Base-by-base conservation (phyloP, 2,888 invertebrate species). In the Philhelius pedissequus region DNA sequence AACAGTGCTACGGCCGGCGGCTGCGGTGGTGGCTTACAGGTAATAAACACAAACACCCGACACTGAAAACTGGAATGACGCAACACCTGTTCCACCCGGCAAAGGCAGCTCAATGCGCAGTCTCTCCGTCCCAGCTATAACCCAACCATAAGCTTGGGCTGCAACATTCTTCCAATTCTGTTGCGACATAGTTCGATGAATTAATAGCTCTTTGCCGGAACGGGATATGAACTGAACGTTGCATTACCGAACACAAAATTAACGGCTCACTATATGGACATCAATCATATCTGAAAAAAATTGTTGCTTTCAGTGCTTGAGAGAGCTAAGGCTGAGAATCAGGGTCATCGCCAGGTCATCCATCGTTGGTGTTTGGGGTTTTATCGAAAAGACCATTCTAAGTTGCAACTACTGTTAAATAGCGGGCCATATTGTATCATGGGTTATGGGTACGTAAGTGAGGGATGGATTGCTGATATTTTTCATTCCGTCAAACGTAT, bases 51-150 rank as follows among this genome's bases (percentile, higher is more conserved):
- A 62, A 43, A 45, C 69, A 69, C 38, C 52, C 69, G 56, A 68
- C 62, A 50, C 54, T 64, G 45, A 45, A 64, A 64, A 64, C 64
- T 22, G 45, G 32, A 66, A 66, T 77, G 81, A 82, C 60, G 83
- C 74, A 79, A 79, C 83, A 83, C 83, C 83, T 83, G 83, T 83
- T 78, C 78, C 79, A 70, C 74, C 74, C 69, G 83, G 68, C 62
- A 45, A 69, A 77, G 25, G 43, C 68, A 43, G 64, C 45, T 15
- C 68, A 50, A n/a, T n/a, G 43, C 43, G 48, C 45, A 35, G 13
- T 13, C 22, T 20, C 30, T 11, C 56, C 32, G 7, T 9, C 15
- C 2, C 22, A 48, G 3, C n/a, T n/a, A 9, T 20, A 18, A 18
- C 0, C 3, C 5, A 45, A 1, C 11, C 1, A 20, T 45, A 2